phyloP scores from a whole-genome alignment of 2,113 vertebrate genomes.

The Gulo gulo region DNA sequence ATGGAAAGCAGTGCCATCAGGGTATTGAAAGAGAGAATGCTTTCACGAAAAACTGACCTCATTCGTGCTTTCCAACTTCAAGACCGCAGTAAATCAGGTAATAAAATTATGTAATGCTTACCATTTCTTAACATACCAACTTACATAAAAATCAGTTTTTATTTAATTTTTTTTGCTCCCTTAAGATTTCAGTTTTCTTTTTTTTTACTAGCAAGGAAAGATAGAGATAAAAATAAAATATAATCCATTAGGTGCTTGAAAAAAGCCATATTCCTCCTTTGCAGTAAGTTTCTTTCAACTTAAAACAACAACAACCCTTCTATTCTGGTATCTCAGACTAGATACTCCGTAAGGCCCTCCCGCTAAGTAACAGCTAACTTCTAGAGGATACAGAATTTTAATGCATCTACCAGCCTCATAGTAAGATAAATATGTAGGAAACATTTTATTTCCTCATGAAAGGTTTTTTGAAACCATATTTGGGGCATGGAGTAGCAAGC shows the following conservation, averaged over 20 bases:
- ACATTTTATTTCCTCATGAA: not conserved
- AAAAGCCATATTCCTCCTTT: constrained; percentile 33
- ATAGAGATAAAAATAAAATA: constrained; percentile 34
- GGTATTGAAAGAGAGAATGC: constrained; percentile 91
- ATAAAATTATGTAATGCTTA: not conserved
- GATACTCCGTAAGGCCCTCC: not conserved
- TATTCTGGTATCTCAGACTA: constrained; percentile 18
- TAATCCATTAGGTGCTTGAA: constrained; percentile 10
- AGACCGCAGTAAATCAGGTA: constrained; percentile 88
- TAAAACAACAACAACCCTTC: not conserved
- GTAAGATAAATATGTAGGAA: constrained; percentile 1
- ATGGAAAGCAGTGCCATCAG: constrained; percentile 92
- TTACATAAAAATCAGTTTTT: constrained; percentile 7
- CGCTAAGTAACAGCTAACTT: constrained; percentile 26
- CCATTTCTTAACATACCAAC: not conserved
- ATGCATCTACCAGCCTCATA: not conserved
- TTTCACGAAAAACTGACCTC: constrained; percentile 90
- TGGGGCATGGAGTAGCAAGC: not conserved
- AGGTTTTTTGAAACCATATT: not conserved
- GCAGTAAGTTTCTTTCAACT: constrained; percentile 27
- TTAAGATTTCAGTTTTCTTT: constrained; percentile 48
- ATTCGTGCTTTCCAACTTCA: constrained; percentile 85
- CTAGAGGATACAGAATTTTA: constrained; percentile 11
- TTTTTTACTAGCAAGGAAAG: constrained; percentile 50
- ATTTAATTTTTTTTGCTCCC: not conserved